These are phyloP conservation scores for Cyprinodon brontotheroides DNA, from an alignment of 2,113 vertebrate species.

Conservation along the genomic window DNA sequence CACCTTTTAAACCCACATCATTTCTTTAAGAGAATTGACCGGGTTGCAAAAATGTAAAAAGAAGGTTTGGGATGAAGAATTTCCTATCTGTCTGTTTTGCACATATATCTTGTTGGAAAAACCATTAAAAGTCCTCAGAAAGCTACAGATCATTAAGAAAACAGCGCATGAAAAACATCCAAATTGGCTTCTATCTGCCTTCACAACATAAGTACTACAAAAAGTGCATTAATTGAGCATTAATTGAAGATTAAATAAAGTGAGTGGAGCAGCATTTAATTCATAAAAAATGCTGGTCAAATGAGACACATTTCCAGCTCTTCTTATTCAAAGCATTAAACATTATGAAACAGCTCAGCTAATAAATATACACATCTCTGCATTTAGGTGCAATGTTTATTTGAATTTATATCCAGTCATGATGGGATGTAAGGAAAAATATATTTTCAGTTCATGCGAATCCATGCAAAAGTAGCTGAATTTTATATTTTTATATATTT, in stretches of 20 bases:
- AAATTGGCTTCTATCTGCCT: background rate
- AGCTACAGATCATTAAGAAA: background rate
- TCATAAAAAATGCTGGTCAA: background rate
- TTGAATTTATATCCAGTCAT: too few relatives aligned
- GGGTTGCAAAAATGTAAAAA: background rate
- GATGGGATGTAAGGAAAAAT: background rate
- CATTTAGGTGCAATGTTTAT: background rate
- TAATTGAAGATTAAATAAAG: background rate
- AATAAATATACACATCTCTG: background rate
- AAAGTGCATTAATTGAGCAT: too few relatives aligned
- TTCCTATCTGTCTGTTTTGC: too few relatives aligned
- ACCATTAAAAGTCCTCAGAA: background rate
- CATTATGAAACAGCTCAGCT: background rate
- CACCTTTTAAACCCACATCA: background rate
- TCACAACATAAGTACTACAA: background rate
- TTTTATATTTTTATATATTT: too few relatives aligned
- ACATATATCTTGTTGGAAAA: background rate
- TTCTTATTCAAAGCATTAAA: background rate
- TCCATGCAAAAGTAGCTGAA: too few relatives aligned
- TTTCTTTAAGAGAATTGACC: background rate
- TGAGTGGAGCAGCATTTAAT: background rate
- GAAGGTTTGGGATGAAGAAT: too few relatives aligned
- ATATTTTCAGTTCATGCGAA: background rate
- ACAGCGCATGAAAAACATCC: background rate
- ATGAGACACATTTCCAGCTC: background rate